Evolutionary conservation across 2,113 vertebrate genomes (phyloP), one percentile per base, ranked within the genome.

Genomic region (Nerophis lumbriciformis): DNA sequence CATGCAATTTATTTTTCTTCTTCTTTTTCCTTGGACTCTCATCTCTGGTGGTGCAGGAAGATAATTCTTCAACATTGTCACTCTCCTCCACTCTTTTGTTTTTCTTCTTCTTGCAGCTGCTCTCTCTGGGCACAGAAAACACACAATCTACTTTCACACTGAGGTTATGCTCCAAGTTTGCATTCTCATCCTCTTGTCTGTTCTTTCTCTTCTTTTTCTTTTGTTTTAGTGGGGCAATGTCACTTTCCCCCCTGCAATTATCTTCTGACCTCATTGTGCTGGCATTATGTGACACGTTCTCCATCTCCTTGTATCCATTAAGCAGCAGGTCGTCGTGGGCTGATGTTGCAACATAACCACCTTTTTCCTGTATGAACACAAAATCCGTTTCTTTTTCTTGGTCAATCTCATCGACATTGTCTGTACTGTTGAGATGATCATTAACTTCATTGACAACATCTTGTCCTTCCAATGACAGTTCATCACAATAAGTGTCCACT

Each of bases 171-270:
- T 72, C 60, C 0, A 19, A 4, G 37, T 15, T 50, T 63, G 11
- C 57, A 11, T 39, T 13, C 37, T 8, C 44, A 5, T 57, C 59
- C 12, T 37, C 12, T 9, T 54, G 35, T 14, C 15, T 62, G 39
- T 48, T 65, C 50, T 35, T 44, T 19, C n/a, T 44, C 21, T 63
- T 77, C 62, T 66, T 74, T 35, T 72, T 78, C 45, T 69, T 77
- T 11, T 35, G 37, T 35, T 53, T 47, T 48, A 9, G 35, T 15
- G 49, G 14, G 1, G 37, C 4, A 1, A 5, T 0, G 19, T 12
- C 54, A 8, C 37, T 16, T 6, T 65, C 44, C 8, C 5, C 9
- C 16, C 6, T 5, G 0, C 14, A 2, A 10, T 12, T 9, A 6
- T 35, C n/a, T 35, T 59, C 61, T 53, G 28, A 35, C 9, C 5